These are phyloP conservation scores for Barbus barbus DNA, from an alignment of 2,113 vertebrate species.

Conservation along the genomic window DNA sequence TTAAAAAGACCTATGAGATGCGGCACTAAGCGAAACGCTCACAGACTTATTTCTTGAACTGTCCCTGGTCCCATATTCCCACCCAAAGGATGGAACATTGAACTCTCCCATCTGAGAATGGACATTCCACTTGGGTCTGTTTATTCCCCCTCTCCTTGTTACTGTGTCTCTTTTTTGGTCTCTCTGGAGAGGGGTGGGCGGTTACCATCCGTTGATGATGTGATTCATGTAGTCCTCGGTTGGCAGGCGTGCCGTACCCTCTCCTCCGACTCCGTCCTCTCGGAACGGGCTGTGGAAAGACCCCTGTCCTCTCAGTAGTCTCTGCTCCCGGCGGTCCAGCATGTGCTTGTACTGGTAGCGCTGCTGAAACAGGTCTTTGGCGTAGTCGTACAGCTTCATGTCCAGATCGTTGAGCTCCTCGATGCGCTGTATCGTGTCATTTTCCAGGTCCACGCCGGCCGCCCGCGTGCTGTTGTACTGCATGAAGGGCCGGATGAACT, in stretches of 20 bases:
- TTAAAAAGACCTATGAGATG: constrained; percentile 8
- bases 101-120: not conserved
- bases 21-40: not conserved
- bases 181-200: constrained; percentile 46
- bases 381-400: constrained; percentile 98
- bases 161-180: constrained; percentile 20
- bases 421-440: constrained; percentile 86
- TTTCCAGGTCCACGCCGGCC: constrained; percentile 91
- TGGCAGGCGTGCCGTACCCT: constrained; percentile 80
- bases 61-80: not conserved
- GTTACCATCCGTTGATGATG: constrained; percentile 98
- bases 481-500: constrained; percentile 96
- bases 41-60: not conserved
- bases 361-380: constrained; percentile 96
- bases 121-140: not conserved
- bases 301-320: constrained; percentile 83
- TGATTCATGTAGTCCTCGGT: constrained; percentile 99
- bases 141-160: constrained; percentile 16
- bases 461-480: constrained; percentile 98
- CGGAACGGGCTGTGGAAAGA: constrained; percentile 66
- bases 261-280: constrained; percentile 47
- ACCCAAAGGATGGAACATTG: not conserved
- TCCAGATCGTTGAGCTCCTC: constrained; percentile 97
- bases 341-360: constrained; percentile 94
- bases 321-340: constrained; percentile 91